Percentiles rank a stretch among this genome's conserved stretches.
phyloP scores from a whole-genome alignment of 64 coral and sea anemone species.

The Pocillopora damicornis region DNA sequence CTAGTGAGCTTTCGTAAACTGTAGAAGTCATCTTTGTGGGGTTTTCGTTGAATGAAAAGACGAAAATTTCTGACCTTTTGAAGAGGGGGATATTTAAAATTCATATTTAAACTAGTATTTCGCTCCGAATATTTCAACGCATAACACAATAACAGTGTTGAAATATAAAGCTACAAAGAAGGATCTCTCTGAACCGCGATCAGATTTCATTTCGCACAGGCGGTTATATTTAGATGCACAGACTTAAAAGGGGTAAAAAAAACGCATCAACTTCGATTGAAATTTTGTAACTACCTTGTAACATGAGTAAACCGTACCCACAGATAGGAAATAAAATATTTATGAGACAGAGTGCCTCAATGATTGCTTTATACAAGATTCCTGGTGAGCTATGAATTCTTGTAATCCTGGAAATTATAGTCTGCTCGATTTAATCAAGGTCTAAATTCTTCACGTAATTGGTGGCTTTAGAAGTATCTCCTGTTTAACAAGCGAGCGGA shows the following conservation, averaged over 20 bases:
- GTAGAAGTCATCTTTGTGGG: conserved; percentile 8
- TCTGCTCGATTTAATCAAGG: conserved; percentile 19
- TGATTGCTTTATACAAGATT: not conserved
- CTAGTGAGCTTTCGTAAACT: not conserved
- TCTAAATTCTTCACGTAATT: conserved; percentile 19
- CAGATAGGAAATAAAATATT: conserved; percentile 30
- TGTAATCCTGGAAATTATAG: conserved; percentile 14
- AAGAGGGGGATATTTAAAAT: conserved; percentile 18
- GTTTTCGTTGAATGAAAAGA: not conserved
- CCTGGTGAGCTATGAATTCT: conserved; percentile 11
- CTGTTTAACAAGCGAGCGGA: not conserved
- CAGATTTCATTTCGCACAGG: not conserved
- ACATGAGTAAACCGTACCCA: conserved; percentile 5
- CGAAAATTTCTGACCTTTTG: conserved; percentile 1
- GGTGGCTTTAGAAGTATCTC: not conserved
- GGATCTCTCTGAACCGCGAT: not conserved
- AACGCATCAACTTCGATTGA: not conserved
- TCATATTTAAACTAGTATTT: conserved; percentile 7
- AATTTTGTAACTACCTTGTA: conserved; percentile 1
- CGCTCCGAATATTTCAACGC: not conserved
- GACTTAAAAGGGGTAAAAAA: not conserved
- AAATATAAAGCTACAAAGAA: not conserved
- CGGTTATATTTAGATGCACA: not conserved
- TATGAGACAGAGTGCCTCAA: not conserved
- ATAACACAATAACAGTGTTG: not conserved